These are phyloP conservation scores for Stegophylla sp. DNA, from an alignment of 2,888 invertebrate genomes.

Conservation along the genomic window DNA sequence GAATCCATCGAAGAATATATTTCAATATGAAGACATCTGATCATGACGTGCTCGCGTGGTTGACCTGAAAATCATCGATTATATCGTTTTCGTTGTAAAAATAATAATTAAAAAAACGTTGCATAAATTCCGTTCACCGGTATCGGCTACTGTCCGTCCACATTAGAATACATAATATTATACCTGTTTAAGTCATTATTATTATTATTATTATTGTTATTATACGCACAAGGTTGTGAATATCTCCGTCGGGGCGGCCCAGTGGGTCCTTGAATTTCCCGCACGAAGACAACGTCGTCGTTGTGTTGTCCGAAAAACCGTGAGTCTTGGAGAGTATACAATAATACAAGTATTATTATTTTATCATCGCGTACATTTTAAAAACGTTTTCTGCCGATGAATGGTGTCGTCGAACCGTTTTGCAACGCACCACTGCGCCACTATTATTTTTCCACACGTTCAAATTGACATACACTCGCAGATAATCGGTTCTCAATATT, in stretches of 20 bases:
- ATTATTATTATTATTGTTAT: neutral
- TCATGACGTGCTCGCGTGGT: neutral
- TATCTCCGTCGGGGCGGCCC: constrained; percentile 13
- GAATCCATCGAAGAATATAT: constrained; percentile 17
- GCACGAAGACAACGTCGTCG: neutral
- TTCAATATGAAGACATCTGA: neutral
- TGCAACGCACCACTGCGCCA: neutral
- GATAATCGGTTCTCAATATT: neutral
- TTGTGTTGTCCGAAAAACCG: constrained; percentile 17
- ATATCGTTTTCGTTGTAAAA: neutral
- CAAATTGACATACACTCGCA: neutral
- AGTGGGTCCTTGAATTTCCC: constrained; percentile 29
- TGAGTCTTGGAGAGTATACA: neutral
- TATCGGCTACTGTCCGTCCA: no score
- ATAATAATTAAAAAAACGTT: neutral
- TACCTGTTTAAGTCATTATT: no score
- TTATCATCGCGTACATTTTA: neutral
- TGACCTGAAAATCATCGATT: constrained; percentile 24
- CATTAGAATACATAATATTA: no score
- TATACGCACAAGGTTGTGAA: constrained; percentile 3
- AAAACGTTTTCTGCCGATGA: neutral
- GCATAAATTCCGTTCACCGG: constrained; percentile 3
- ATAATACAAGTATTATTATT: neutral
- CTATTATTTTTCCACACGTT: neutral
- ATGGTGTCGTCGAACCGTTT: neutral